Conservation (phyloP, 2,888 invertebrate genomes). For the Apoda limacodes region DNA sequence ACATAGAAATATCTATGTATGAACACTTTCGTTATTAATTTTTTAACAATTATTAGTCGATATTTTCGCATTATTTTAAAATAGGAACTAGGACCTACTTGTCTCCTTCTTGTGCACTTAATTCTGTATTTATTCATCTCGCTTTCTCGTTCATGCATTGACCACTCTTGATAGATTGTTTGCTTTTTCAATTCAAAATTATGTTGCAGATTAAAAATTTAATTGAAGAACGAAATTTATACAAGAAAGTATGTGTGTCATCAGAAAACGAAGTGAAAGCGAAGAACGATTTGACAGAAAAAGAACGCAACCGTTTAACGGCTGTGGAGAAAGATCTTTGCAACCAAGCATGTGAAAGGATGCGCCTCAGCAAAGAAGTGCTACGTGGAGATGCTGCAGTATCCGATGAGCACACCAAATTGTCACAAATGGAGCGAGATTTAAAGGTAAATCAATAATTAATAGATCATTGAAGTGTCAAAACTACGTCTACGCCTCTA, state of each 20-base stretch:
- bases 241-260: constrained; percentile 26
- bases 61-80: no score
- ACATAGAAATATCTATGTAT: no score
- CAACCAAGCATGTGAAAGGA: constrained; percentile 28
- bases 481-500: constrained; percentile 3
- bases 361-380: constrained; percentile 32
- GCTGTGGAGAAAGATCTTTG: constrained; percentile 35
- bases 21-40: no score
- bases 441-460: constrained; percentile 31
- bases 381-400: constrained; percentile 30
- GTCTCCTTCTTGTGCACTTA: no score
- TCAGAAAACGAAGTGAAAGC: constrained; percentile 27
- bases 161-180: no score
- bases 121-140: no score
- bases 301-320: constrained; percentile 24
- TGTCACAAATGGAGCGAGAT: constrained; percentile 41
- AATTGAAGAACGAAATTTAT: constrained; percentile 35
- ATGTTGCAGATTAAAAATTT: constrained; percentile 37
- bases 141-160: no score
- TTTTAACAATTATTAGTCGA: no score
- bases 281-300: constrained; percentile 25
- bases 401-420: constrained; percentile 35
- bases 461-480: not conserved
- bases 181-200: no score
- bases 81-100: no score